Evolutionary conservation across 2,113 vertebrate species (phyloP).

Genomic region (Grammomys surdaster): DNA sequence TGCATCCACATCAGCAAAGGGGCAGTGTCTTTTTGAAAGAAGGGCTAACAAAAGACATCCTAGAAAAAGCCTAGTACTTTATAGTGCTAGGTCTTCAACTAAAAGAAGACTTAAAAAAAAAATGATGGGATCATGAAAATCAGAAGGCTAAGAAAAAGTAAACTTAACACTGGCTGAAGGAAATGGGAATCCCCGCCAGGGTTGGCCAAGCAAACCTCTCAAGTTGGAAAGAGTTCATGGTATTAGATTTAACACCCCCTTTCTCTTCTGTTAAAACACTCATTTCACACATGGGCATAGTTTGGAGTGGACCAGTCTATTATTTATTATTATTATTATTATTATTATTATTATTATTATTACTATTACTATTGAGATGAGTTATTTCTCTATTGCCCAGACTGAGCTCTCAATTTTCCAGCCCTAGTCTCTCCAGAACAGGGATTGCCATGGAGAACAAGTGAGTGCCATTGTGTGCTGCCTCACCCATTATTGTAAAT

Average conservation of each 20-base stretch:
- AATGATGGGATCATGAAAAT: constrained; percentile 25
- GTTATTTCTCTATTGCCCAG: not conserved
- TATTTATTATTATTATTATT: too few relatives aligned
- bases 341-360: not conserved
- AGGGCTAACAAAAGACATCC: not conserved
- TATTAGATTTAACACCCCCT: not conserved
- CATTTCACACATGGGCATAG: not conserved
- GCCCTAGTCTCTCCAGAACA: not conserved
- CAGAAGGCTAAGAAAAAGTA: constrained; percentile 14
- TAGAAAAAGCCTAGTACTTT: constrained; percentile 20
- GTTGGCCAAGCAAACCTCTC: not conserved
- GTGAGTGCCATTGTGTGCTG: not conserved
- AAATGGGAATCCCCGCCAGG: not conserved
- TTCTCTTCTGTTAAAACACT: not conserved
- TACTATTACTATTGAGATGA: not conserved
- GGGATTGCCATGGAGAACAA: not conserved
- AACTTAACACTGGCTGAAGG: not conserved
- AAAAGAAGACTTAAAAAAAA: not conserved
- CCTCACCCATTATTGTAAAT: not conserved
- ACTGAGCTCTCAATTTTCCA: not conserved
- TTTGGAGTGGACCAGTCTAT: not conserved
- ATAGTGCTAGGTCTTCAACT: constrained; percentile 20
- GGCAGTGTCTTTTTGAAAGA: not conserved
- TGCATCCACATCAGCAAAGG: not conserved
- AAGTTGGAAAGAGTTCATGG: not conserved